Base-by-base conservation (phyloP, 2,888 invertebrate species). In the Dexiosoma caninum region DNA sequence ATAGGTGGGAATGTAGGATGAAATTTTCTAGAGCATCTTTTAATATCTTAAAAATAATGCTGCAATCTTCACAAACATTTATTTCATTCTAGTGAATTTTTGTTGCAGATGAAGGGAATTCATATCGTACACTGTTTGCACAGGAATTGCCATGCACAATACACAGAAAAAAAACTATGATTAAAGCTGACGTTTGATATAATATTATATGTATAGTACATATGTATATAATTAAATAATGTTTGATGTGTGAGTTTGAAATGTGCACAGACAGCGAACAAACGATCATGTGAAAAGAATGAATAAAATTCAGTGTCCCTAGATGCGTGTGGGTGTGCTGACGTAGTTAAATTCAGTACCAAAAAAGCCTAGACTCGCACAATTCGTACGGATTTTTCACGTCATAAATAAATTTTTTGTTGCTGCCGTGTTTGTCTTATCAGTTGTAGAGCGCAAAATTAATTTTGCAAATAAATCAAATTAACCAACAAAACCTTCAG, bases 401-500 rank as follows among this genome's bases (percentile, higher is more conserved):
- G 35, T 32, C 1, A 10, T 16, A 32, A n/a, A 30, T 8, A 27
- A 5, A 27, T 27, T 5, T 8, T 62, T 8, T 46, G n/a, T 21
- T 2, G 27, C 59, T 10, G 40, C 10, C 23, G 14, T 42, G 19
- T 44, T 32, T 66, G 66, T 12, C 27, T 51, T 23, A 35, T 9
- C 37, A 35, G 35, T 37, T 66, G 66, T 23, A 40, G 66, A 27
- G 51, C 16, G 27, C 51, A 37, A 49, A 51, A 23, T 19, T n/a
- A 8, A 30, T 14, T 53, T 37, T 30, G 1, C 12, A 67, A 67
- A 55, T 67, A 67, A 67, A 53, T 53, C 67, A 42, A 49, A 60
- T 59, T 40, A 10, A 12, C 16, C 14, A 53, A 19, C 16, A 53
- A 27, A n/a, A n/a, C n/a, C n/a, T n/a, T n/a, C n/a, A n/a, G n/a